Percentiles rank a stretch among this genome's conserved stretches.
Conservation (phyloP, 2,797 vertebrate species). For the Karalla daura region DNA sequence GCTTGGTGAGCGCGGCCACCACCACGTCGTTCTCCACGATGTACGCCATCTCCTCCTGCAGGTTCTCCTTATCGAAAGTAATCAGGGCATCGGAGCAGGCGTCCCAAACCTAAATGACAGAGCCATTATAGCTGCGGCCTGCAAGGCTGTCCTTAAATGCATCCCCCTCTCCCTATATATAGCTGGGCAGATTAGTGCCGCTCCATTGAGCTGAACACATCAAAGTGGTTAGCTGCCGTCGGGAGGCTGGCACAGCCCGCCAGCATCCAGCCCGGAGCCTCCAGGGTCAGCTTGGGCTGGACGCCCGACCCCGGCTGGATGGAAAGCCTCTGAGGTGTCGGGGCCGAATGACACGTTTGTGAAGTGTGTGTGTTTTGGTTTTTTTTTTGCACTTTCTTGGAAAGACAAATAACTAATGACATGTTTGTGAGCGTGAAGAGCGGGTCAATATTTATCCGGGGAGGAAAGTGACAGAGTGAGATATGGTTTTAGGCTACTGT, state of each 20-base stretch:
- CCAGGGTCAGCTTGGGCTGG: conserved; percentile 58
- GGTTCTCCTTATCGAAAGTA: conserved; percentile 94
- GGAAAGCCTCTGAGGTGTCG: conserved; percentile 39
- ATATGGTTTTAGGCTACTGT: conserved; percentile 61
- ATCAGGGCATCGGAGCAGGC: conserved; percentile 98
- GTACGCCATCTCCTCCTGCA: conserved; percentile 95
- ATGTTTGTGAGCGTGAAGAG: conserved; percentile 66
- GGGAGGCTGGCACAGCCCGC: conserved; percentile 54
- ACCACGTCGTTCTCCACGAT: conserved; percentile 96
- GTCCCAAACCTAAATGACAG: conserved; percentile 94
- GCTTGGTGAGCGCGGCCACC: conserved; percentile 91
- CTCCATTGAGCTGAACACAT: conserved; percentile 78
- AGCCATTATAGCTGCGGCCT: conserved; percentile 73
- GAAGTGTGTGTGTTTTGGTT: conserved; percentile 65
- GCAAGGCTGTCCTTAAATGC: conserved; percentile 71
- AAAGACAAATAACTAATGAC: conserved; percentile 72
- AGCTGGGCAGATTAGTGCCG: conserved; percentile 59
- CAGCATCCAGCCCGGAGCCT: conserved; percentile 45
- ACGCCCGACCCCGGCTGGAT: conserved; percentile 43
- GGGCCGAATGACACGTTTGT: conserved; percentile 50
- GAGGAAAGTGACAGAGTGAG: conserved; percentile 59
- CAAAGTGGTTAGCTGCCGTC: conserved; percentile 68
- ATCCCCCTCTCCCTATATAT: conserved; percentile 74
- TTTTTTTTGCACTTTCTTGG: conserved; percentile 65
- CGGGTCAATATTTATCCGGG: conserved; percentile 69